Conservation (phyloP, 2,797 vertebrate genomes). For the Phrynocephalus forsythii region DNA sequence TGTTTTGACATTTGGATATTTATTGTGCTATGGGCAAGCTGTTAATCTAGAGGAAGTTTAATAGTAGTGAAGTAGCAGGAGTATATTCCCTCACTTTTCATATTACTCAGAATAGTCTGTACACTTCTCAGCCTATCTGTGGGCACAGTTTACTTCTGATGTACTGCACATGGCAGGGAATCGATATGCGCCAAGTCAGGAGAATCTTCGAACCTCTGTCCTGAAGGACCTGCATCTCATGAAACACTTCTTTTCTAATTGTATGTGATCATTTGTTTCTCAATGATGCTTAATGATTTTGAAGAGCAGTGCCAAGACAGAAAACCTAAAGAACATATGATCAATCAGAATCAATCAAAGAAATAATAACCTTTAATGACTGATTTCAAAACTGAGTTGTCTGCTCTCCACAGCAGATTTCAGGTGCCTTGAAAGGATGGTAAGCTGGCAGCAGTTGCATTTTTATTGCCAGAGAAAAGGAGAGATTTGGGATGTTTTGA, state of each 20-base stretch:
- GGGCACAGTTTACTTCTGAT: slow-evolving; percentile 58
- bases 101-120: slow-evolving; percentile 40
- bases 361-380: too few species aligned
- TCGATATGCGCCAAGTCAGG: background rate
- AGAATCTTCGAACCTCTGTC: background rate
- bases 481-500: too few species aligned
- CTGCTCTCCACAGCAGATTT: too few species aligned
- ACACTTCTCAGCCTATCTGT: slow-evolving; percentile 51
- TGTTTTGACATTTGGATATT: slow-evolving; percentile 35
- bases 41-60: slow-evolving; percentile 64
- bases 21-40: slow-evolving; percentile 61
- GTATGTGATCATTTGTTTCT: too few species aligned
- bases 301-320: background rate
- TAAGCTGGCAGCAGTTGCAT: too few species aligned
- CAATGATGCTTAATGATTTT: background rate
- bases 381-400: too few species aligned
- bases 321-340: background rate
- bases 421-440: too few species aligned
- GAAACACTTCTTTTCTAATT: too few species aligned
- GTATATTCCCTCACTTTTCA: slow-evolving; percentile 58
- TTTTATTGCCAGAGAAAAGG: too few species aligned
- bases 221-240: too few species aligned
- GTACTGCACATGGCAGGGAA: background rate
- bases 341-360: background rate
- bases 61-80: slow-evolving; percentile 48